These are phyloP conservation scores for Brachirus orientalis DNA, from an alignment of 2,113 vertebrate species.

Conservation along the genomic window DNA sequence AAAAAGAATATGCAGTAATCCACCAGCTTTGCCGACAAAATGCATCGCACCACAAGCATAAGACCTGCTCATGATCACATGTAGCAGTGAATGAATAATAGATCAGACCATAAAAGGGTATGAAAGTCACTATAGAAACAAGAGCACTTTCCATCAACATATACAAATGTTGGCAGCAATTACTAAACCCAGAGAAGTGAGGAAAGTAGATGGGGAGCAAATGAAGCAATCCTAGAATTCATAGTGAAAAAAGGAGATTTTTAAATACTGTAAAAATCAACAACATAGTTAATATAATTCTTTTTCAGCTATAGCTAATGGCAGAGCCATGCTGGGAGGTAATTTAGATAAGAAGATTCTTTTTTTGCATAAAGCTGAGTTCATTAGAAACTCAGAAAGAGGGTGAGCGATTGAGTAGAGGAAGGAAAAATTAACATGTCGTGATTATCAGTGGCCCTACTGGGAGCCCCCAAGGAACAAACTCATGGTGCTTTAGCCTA, in stretches of 20 bases:
- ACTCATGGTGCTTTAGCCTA: constrained; percentile 3
- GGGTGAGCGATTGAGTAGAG: neutral
- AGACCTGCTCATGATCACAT: constrained; percentile 46
- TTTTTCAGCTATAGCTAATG: constrained; percentile 18
- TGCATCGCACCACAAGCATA: constrained; percentile 16
- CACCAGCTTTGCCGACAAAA: constrained; percentile 8
- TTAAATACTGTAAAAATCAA: constrained; percentile 3
- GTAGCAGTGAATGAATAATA: constrained; percentile 48
- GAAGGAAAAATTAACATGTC: constrained; percentile 2
- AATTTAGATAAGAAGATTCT: constrained; percentile 34
- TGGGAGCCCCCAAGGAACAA: constrained; percentile 24
- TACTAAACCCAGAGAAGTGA: constrained; percentile 13
- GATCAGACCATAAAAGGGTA: constrained; percentile 34
- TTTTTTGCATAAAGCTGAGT: constrained; percentile 29
- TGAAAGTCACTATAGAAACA: constrained; percentile 2
- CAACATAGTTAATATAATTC: constrained; percentile 9
- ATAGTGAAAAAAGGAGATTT: neutral
- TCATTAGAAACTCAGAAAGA: constrained; percentile 24
- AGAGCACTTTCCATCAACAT: constrained; percentile 32
- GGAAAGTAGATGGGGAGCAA: neutral
- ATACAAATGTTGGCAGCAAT: neutral
- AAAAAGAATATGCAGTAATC: constrained; percentile 6
- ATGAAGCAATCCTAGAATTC: constrained; percentile 19
- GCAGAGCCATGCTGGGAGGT: constrained; percentile 11
- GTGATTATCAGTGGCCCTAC: constrained; percentile 15